Percentiles rank a stretch among this genome's conserved stretches.
Conservation (phyloP, 2,113 vertebrate genomes). For the Aptenodytes patagonicus region DNA sequence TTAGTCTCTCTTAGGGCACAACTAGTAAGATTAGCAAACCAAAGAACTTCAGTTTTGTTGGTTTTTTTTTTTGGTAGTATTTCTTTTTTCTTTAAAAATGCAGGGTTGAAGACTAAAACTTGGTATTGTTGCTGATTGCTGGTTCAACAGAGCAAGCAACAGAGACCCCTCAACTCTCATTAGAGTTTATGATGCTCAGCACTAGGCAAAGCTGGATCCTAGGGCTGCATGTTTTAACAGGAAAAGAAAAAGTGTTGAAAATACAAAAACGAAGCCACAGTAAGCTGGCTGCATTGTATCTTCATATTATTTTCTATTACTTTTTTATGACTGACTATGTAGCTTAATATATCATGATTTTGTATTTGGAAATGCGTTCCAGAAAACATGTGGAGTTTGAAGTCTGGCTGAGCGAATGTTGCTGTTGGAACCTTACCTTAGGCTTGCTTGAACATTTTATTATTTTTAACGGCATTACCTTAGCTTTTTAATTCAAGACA, state of each 20-base stretch:
- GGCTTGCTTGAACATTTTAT: background rate
- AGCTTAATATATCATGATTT: background rate
- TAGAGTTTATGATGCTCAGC: background rate
- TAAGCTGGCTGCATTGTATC: background rate
- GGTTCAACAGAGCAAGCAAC: background rate
- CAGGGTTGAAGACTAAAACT: background rate
- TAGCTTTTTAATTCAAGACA: background rate
- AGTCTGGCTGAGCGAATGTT: conserved; percentile 24
- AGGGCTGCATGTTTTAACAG: background rate
- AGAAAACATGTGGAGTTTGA: background rate
- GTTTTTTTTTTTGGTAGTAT: accelerated
- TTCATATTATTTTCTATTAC: conserved; percentile 22
- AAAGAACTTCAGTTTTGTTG: background rate
- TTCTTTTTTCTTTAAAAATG: background rate
- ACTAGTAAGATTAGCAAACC: background rate
- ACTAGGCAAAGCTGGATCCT: background rate
- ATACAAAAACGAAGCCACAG: background rate
- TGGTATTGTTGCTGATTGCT: background rate
- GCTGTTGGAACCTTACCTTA: conserved; percentile 40
- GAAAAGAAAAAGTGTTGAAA: background rate
- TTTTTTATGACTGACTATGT: background rate
- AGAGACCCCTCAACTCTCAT: background rate
- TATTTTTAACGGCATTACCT: background rate
- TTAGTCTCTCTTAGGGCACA: background rate
- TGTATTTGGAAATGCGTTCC: conserved; percentile 5